These are phyloP conservation scores for Gymnopithys bicolor DNA, from an alignment of 2,797 vertebrate species.

Conservation along the genomic window DNA sequence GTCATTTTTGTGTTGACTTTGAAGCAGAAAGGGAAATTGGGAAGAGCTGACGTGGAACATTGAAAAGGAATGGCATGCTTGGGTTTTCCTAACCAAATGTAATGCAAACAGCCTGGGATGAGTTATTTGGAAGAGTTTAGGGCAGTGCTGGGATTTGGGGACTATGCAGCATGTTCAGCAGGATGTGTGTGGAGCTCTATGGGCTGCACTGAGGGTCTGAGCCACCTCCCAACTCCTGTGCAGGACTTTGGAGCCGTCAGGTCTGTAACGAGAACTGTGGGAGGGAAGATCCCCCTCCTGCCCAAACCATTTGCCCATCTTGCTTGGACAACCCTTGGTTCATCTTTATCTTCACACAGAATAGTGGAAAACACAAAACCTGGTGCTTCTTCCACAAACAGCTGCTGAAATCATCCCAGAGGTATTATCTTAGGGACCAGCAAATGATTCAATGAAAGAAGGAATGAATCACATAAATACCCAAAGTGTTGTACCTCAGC, in stretches of 20 bases:
- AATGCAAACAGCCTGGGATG: background rate
- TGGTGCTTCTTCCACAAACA: constrained; percentile 8
- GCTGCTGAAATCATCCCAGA: constrained; percentile 19
- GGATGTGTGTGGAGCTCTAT: background rate
- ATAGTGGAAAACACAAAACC: background rate
- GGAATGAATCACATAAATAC: constrained; percentile 64
- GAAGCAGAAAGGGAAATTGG: background rate
- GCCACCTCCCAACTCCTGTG: background rate
- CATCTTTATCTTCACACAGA: background rate
- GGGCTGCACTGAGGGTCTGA: background rate
- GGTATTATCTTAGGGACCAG: constrained; percentile 58
- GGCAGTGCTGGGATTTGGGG: background rate
- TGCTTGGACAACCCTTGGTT: background rate
- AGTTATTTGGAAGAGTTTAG: background rate
- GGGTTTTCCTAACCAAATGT: background rate
- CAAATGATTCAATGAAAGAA: constrained; percentile 68
- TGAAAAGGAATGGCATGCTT: background rate
- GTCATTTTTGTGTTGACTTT: background rate
- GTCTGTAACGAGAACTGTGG: background rate
- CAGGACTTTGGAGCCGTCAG: background rate
- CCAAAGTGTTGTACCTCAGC: constrained; percentile 58
- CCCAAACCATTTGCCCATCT: background rate
- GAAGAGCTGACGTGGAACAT: background rate
- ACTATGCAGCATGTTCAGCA: accelerated
- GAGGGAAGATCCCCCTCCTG: background rate